Conservation (phyloP, 1,140 invertebrate genomes). For the Xylocopa sonorina region DNA sequence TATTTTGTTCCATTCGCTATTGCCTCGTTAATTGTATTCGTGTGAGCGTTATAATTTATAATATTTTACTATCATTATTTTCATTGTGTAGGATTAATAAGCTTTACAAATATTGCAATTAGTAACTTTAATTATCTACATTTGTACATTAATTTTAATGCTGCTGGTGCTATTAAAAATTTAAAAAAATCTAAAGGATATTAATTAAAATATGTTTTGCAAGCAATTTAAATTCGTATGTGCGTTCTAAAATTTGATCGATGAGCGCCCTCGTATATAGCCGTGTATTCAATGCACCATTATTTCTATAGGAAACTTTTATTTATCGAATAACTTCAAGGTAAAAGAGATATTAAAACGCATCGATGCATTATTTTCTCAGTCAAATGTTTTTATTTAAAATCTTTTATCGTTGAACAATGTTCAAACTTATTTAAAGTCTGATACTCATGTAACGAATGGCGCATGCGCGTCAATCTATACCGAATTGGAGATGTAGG, state of each 20-base stretch:
- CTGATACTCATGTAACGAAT: neutral
- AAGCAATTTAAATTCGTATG: neutral
- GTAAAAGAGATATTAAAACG: too few species aligned
- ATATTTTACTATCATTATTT: neutral
- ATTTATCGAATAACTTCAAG: neutral
- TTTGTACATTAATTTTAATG: neutral
- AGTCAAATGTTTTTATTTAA: neutral
- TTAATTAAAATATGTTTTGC: neutral
- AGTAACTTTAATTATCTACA: neutral
- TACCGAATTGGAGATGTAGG: neutral
- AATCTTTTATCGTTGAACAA: too few species aligned
- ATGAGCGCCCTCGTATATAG: too few species aligned
- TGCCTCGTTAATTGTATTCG: conserved; percentile 4
- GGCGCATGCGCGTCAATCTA: neutral
- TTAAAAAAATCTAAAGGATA: neutral
- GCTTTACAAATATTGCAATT: neutral
- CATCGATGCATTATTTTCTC: too few species aligned
- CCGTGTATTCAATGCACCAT: neutral
- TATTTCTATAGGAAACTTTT: too few species aligned
- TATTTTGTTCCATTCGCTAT: conserved; percentile 4
- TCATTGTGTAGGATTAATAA: neutral
- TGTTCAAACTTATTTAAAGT: neutral
- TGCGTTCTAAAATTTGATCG: neutral
- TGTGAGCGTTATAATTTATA: neutral
- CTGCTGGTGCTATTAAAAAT: neutral